These are phyloP conservation scores for Cyprinodon diabolis DNA, from an alignment of 2,797 vertebrate genomes.

Conservation along the genomic window DNA sequence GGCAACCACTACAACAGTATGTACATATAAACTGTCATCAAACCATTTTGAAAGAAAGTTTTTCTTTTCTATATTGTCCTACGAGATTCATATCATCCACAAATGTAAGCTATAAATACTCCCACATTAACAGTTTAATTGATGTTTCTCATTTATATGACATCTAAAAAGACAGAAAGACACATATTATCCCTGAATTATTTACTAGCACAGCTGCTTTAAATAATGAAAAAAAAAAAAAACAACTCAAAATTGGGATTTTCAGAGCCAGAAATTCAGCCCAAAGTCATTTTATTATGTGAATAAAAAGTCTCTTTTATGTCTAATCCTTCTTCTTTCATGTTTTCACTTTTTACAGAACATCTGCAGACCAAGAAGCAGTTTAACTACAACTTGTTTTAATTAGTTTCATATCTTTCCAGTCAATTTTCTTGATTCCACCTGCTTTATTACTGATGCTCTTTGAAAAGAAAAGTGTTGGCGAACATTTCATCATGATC, in stretches of 20 bases:
- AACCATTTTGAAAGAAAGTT: slow-evolving; percentile 48
- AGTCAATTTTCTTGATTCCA: too few relatives aligned
- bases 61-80: slow-evolving; percentile 58
- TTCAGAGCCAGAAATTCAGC: background rate
- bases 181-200: background rate
- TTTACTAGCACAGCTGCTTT: background rate
- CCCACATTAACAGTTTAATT: background rate
- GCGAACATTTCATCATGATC: too few relatives aligned
- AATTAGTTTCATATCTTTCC: too few relatives aligned
- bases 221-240: background rate
- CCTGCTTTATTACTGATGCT: too few relatives aligned
- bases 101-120: background rate
- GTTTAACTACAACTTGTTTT: too few relatives aligned
- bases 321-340: too few relatives aligned
- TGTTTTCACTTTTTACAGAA: too few relatives aligned
- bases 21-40: slow-evolving; percentile 33
- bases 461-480: too few relatives aligned
- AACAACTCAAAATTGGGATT: background rate
- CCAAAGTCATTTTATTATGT: background rate
- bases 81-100: slow-evolving; percentile 37
- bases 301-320: background rate
- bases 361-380: too few relatives aligned
- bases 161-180: background rate
- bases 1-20: slow-evolving; percentile 42
- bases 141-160: background rate